Base-by-base conservation (phyloP, 2,797 vertebrate species). In the Gymnopithys bicolor region DNA sequence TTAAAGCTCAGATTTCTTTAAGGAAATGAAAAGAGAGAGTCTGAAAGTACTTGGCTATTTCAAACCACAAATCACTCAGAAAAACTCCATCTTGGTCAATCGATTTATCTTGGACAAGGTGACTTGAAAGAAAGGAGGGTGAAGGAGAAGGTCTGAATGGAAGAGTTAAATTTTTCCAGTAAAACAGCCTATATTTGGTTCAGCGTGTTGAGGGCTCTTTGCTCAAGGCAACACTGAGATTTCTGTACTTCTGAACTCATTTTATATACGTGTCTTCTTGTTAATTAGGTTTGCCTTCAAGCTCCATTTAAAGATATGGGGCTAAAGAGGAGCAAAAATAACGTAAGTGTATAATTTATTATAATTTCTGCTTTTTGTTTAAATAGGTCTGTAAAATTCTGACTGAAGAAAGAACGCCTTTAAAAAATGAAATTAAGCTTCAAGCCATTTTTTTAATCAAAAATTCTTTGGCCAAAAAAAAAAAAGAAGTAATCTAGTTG, bases 281-380 rank as follows among this genome's bases (percentile, higher is more conserved):
- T 78, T 92, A 95, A 93, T 93, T 84, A 96, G n/a, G 68, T 95
- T 81, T 94, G 49, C 66, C 69, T 88, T 90, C 35, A 48, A 94
- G 95, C 55, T 76, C 35, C 16, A 58, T 75, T 90, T 81, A 88
- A 88, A 96, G 89, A 71, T 37, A 66, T 3, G 2, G 5, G 24
- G 9, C 10, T 58, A 81, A 90, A 89, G 46, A 75, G 19, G 11
- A 93, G 55, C 15, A 91, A 86, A 90, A 68, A 39, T 71, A 75
- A 78, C 35, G 22, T 67, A n/a, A 73, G 46, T 62, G 18, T 28
- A 68, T 71, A 81, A 92, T 80, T 90, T 63, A 74, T 75, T 89
- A 78, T 81, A 39, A 79, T 81, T 75, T 78, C 58, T 91, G 32
- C 11, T 63, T 80, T 87, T 69, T 80, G 21, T 81, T 77, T 41